Conservation (phyloP, 2,797 vertebrate genomes). For the Arctocebus calabarensis region DNA sequence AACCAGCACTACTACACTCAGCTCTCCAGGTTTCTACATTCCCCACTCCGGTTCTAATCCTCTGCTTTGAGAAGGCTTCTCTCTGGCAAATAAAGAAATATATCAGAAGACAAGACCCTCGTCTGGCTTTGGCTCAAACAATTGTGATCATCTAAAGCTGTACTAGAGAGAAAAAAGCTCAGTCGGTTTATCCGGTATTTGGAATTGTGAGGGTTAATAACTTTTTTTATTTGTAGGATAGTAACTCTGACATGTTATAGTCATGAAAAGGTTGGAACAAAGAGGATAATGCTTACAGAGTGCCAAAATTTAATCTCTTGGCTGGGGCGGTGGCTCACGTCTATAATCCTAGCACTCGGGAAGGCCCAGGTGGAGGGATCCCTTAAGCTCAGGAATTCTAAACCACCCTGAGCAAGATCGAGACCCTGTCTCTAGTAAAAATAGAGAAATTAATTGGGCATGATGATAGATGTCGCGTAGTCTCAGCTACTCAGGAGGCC, state of each 20-base stretch:
- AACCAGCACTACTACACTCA: background rate
- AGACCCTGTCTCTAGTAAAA: too few species aligned
- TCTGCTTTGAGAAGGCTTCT: background rate
- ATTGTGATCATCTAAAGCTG: background rate
- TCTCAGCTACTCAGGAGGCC: too few species aligned
- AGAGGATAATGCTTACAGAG: background rate
- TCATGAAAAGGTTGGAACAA: slow-evolving; percentile 2
- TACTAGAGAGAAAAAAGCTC: background rate
- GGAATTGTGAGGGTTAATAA: background rate
- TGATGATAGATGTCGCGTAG: too few species aligned
- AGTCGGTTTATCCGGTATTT: background rate
- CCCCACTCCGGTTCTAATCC: background rate
- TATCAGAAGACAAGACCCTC: background rate
- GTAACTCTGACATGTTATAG: background rate
- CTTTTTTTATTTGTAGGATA: background rate
- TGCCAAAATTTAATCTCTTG: background rate
- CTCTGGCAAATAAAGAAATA: background rate
- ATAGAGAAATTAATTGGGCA: too few species aligned
- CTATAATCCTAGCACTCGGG: too few species aligned
- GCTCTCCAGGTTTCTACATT: background rate
- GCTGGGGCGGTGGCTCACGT: too few species aligned
- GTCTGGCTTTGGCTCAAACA: background rate
- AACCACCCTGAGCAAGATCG: too few species aligned
- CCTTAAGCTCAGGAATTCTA: too few species aligned
- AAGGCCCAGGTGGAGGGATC: too few species aligned